Evolutionary conservation across 1,140 invertebrate genomes (phyloP), one percentile per base, ranked within the genome.

Genomic region (Triops longicaudatus): DNA sequence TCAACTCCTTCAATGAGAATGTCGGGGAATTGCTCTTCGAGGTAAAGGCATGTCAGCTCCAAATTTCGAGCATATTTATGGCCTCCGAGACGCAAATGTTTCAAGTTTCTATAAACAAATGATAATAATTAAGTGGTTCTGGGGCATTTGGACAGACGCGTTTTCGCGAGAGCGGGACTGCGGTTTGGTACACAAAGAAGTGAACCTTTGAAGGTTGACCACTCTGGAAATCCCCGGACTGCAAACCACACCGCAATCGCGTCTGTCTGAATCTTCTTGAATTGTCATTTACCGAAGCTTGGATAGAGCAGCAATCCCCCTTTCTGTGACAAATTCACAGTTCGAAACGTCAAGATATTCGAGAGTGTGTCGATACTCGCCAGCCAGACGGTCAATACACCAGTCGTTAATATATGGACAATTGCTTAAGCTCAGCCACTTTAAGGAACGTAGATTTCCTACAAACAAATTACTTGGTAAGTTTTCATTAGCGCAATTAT

Each of bases 341-440:
- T 88, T 85, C 78, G 90, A 89, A 1, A 95, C 81, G 83, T 95
- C 92, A 7, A 95, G 83, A 79, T 92, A 88, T 81, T 93, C 87
- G 26, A 95, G 81, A 17, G 83, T 85, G 17, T 88, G 82, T 73
- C 81, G 83, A 78, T 88, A 89, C n/a, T 88, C 83, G 44, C 86
- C 83, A 37, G 86, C 83, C 31, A 94, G 83, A 78, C 86, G 86
- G 82, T 92, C 90, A 74, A 95, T 79, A 78, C 87, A 89, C 91
- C 92, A 95, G 82, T 94, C 92, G 84, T 94, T 89, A 75, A 95
- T 85, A 63, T 86, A 80, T 72, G 82, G 80, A 79, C 90, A 90
- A 74, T 88, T 86, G 79, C 84, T 86, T 31, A 94, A 84, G 79
- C 87, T 90, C 0, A 93, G 80, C 84, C 88, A 89, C 81, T 88